Evolutionary conservation across 2,113 vertebrate species (phyloP).

Genomic region (Stegostoma tigrinum): DNA sequence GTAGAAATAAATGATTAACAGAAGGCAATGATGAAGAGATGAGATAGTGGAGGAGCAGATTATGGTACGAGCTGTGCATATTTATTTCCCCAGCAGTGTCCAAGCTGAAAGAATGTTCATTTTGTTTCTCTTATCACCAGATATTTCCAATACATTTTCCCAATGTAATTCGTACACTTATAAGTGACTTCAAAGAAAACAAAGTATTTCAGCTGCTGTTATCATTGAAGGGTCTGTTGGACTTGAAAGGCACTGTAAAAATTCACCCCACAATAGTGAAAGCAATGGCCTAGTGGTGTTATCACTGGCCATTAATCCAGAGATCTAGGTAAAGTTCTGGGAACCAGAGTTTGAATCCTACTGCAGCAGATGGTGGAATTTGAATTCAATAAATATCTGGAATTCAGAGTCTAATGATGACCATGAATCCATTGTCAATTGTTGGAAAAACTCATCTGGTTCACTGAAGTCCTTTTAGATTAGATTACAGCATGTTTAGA

Average conservation of each 20-base stretch:
- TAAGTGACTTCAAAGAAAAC: not conserved
- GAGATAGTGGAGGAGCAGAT: not conserved
- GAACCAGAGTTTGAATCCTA: no score
- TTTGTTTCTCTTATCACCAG: not conserved
- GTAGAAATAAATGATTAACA: no score
- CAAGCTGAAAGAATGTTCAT: not conserved
- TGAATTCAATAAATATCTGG: no score
- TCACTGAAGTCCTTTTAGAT: no score
- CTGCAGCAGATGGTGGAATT: no score
- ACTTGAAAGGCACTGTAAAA: not conserved
- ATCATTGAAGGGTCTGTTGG: not conserved
- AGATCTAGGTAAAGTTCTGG: no score
- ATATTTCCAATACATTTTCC: not conserved
- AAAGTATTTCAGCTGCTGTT: not conserved
- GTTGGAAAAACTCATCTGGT: no score
- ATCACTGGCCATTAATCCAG: no score
- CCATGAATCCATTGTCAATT: no score
- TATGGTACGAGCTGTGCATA: not conserved
- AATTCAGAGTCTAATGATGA: no score
- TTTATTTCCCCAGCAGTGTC: not conserved
- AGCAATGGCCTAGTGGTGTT: no score
- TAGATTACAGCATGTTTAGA: no score
- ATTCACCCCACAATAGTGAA: not conserved
- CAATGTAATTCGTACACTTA: not conserved
- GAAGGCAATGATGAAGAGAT: not conserved